Conservation (phyloP, 2,113 vertebrate genomes). For the Gallinago undulata region DNA sequence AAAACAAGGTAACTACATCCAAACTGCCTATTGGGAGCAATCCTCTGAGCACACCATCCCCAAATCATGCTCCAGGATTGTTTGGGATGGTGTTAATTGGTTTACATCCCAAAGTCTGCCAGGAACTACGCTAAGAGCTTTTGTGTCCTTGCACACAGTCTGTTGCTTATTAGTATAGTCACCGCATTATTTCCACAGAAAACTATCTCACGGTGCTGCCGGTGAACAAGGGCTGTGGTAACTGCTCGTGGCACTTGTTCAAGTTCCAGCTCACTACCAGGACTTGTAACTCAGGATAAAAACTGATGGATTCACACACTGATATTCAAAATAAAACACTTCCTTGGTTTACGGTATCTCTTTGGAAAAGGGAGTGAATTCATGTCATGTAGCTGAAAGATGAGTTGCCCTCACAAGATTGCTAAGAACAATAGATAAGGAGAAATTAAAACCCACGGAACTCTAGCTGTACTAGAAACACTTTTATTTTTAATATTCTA, state of each 20-base stretch:
- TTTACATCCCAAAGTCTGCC: not conserved
- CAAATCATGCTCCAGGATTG: not conserved
- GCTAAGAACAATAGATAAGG: not conserved
- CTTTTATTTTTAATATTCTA: not conserved
- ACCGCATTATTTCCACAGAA: not conserved
- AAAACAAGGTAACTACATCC: not conserved
- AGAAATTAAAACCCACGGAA: not conserved
- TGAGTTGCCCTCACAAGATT: not conserved
- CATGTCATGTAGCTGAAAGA: not conserved
- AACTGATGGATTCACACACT: not conserved
- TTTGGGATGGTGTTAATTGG: not conserved
- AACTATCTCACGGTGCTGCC: not conserved
- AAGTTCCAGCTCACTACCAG: not conserved
- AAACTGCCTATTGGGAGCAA: not conserved
- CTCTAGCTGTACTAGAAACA: not conserved
- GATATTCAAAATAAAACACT: not conserved
- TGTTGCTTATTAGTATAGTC: not conserved
- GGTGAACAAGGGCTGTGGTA: not conserved
- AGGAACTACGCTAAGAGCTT: not conserved
- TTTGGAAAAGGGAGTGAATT: not conserved
- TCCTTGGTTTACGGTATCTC: not conserved
- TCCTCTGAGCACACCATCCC: not conserved
- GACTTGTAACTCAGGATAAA: not conserved
- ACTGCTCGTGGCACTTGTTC: not conserved
- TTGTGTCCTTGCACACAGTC: not conserved